Base-by-base conservation (phyloP, 2,888 invertebrate species). In the Melinopterus prodromus region DNA sequence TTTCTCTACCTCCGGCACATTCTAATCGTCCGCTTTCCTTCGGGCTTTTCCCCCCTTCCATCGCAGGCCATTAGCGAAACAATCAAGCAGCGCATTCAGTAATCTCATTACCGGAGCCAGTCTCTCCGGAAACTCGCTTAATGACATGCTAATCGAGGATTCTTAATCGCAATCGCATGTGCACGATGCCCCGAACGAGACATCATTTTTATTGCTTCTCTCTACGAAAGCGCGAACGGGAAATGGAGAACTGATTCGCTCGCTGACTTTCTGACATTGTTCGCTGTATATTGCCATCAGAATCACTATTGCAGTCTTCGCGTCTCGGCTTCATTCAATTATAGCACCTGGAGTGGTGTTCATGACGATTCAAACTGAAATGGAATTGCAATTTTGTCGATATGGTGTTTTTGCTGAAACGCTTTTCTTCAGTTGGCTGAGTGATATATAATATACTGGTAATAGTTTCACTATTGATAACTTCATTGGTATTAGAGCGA, bases 131-230 rank as follows among this genome's bases (percentile, higher is more conserved):
- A 81, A 81, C 79, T 76, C 77, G 81, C 81, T 83, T 85, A 84
- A 85, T 82, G 83, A 84, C 83, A 83, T 83, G 83, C 83, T 85
- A 85, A 85, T 85, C 83, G 82, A 81, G 80, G 81, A 84, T 83
- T 84, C 84, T 81, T 84, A 82, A 83, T 82, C 80, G 81, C 76
- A 53, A 53, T 7, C 12, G 53, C 53, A 53, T 53, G 53, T 53
- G 53, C 53, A 53, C 9, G 53, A 53, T 53, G 53, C 77, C 81
- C 77, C 80, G 80, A 69, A 70, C 70, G 12, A 77, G 70, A 78
- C 53, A 76, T 78, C 35, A 78, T 78, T 78, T 78, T 78, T 78
- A 78, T 70, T 36, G 38, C 16, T n/a, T 3, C 6, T 16, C 35
- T 76, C 71, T 26, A 12, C 9, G 71, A 70, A 14, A 14, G 16